phyloP scores from a whole-genome alignment of 2,888 invertebrate genomes.

The Yponomeuta cagnagella region DNA sequence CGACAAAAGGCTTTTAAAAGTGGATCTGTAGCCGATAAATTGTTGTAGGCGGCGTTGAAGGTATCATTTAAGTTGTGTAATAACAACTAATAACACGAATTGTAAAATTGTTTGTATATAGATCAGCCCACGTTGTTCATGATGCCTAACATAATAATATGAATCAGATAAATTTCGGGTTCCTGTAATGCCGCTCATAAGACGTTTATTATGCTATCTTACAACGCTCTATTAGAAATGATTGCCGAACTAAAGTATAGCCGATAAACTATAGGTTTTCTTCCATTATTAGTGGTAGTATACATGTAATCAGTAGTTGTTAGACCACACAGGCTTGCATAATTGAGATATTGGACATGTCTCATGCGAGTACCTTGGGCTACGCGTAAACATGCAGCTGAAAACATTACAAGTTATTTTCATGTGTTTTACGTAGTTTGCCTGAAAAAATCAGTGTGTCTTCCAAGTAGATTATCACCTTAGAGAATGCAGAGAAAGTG shows the following conservation, averaged over 20 bases:
- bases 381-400: neutral
- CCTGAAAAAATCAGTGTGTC: too few relatives aligned
- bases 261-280: slow-evolving; percentile 51
- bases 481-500: too few relatives aligned
- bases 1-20: neutral
- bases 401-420: slow-evolving; percentile 8
- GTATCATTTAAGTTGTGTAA: slow-evolving; percentile 1
- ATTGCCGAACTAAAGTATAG: slow-evolving; percentile 62
- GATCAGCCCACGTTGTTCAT: slow-evolving; percentile 4
- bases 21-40: neutral
- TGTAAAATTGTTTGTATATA: slow-evolving; percentile 6
- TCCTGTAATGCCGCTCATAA: slow-evolving; percentile 60
- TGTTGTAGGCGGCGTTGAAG: neutral
- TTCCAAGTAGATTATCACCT: too few relatives aligned
- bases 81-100: slow-evolving; percentile 3
- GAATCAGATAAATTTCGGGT: slow-evolving; percentile 47
- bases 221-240: slow-evolving; percentile 52
- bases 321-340: slow-evolving; percentile 62
- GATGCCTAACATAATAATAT: slow-evolving; percentile 10
- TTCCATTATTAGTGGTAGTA: slow-evolving; percentile 36
- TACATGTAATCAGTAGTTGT: slow-evolving; percentile 49
- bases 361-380: slow-evolving; percentile 16
- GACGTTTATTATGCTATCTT: slow-evolving; percentile 61
- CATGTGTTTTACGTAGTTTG: too few relatives aligned
- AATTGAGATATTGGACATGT: slow-evolving; percentile 65